phyloP scores from a whole-genome alignment of 2,888 invertebrate species.

The Melanophora roralis region DNA sequence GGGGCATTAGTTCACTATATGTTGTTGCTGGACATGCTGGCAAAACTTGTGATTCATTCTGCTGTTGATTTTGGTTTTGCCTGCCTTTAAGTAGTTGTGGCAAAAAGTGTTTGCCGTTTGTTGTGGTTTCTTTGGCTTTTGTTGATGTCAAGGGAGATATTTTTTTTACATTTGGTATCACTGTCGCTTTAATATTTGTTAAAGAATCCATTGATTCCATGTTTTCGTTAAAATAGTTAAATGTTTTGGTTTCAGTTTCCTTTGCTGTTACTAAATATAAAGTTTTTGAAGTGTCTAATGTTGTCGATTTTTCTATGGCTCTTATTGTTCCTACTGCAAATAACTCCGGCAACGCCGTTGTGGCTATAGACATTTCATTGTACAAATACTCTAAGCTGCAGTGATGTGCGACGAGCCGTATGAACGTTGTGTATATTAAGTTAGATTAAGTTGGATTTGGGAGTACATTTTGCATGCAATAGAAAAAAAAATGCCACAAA shows the following conservation, averaged over 20 bases:
- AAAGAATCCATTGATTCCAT: constrained; percentile 46
- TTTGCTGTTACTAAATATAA: constrained; percentile 10
- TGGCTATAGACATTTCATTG: constrained; percentile 72
- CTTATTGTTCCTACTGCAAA: too few species aligned
- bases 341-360: constrained; percentile 28
- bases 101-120: constrained; percentile 51
- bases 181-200: constrained; percentile 1
- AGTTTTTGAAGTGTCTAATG: neutral
- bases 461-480: constrained; percentile 69
- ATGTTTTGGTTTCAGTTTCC: constrained; percentile 38
- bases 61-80: constrained; percentile 30
- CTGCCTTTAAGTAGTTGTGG: constrained; percentile 50
- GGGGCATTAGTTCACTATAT: constrained; percentile 55
- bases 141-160: constrained; percentile 35
- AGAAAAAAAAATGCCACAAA: constrained; percentile 59
- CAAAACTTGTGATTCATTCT: constrained; percentile 10
- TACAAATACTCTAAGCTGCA: constrained; percentile 73
- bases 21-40: neutral
- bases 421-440: constrained; percentile 66
- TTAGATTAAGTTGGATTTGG: constrained; percentile 69
- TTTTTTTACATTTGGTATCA: constrained; percentile 46
- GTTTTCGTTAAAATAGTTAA: constrained; percentile 15
- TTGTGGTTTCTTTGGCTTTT: constrained; percentile 42
- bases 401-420: constrained; percentile 67
- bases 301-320: constrained; percentile 32